These are phyloP conservation scores for Drosophila hawaiiensis DNA, from an alignment of 2,888 invertebrate species.

Conservation along the genomic window DNA sequence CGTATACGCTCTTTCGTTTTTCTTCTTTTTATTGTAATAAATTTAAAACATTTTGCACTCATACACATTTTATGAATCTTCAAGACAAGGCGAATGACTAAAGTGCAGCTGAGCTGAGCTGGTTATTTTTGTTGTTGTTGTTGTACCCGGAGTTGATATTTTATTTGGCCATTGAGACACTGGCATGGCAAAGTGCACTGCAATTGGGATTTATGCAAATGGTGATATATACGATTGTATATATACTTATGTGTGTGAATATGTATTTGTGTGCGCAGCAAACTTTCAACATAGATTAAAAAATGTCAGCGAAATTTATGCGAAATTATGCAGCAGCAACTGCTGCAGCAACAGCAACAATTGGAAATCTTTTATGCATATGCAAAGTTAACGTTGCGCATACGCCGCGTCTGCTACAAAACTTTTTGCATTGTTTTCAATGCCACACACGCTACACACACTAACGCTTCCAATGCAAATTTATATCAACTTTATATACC, in stretches of 20 bases:
- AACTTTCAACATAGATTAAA: slow-evolving; percentile 78
- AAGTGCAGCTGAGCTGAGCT: slow-evolving; percentile 73
- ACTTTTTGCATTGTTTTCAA: slow-evolving; percentile 63
- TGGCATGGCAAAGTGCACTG: slow-evolving; percentile 74
- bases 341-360: slow-evolving; percentile 29
- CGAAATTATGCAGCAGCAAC: slow-evolving; percentile 70
- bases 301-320: slow-evolving; percentile 76
- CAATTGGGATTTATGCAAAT: slow-evolving; percentile 80
- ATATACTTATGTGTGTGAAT: slow-evolving; percentile 7
- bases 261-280: slow-evolving; percentile 32
- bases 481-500: slow-evolving; percentile 4
- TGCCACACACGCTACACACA: slow-evolving; percentile 51
- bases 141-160: slow-evolving; percentile 57
- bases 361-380: slow-evolving; percentile 68
- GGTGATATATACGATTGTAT: slow-evolving; percentile 58
- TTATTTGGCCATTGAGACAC: slow-evolving; percentile 79
- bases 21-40: slow-evolving; percentile 72
- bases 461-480: slow-evolving; percentile 45
- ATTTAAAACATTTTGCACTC: slow-evolving; percentile 81
- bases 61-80: slow-evolving; percentile 80
- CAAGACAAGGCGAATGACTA: slow-evolving; percentile 50
- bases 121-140: slow-evolving; percentile 2
- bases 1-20: slow-evolving; percentile 57
- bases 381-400: slow-evolving; percentile 71
- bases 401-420: slow-evolving; percentile 57